Base-by-base conservation (phyloP, 2,888 invertebrate genomes). In the Noctuana brunneofusca region DNA sequence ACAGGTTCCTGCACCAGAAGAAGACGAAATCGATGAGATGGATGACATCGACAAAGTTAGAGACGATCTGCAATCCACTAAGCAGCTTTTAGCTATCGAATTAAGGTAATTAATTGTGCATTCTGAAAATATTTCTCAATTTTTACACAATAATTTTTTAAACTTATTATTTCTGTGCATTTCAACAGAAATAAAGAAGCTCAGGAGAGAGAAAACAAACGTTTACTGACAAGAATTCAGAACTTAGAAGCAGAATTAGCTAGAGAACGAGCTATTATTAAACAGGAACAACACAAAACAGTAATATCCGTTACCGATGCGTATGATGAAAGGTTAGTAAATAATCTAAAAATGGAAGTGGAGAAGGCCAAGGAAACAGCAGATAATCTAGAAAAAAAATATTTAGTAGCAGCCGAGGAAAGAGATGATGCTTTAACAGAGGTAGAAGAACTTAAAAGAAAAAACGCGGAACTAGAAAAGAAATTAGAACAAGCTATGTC, bases 31-130 rank as follows among this genome's bases (percentile, higher is more conserved):
- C 14, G 97, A 97, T 78, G 97, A 97, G 76, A 94, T 97, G 93
- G 97, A 97, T 72, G 97, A 97, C 76, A 97, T 97, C 71, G 97
- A 97, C 76, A 96, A 96, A 79, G 95, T 97, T 16, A 93, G 97
- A 71, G 97, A 97, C 78, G 97, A 97, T 81, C 93, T 97, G 41
- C 97, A 97, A 79, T 97, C 97, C 64, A 97, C 97, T 6, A 97
- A 97, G 84, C 97, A 97, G 88, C 94, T 97, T 92, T 87, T 97
- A 66, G 97, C 97, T 12, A 92, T 97, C 64, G 97, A 97, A 87
- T 88, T 97, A 71, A 93, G 94, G 92, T 90, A 78, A 69, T 56
- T 50, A 24, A 32, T 20, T 43, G 16, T 43, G 5, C 3, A 35
- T 43, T 3, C 2, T 18, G 6, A 18, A 2, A 6, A 4, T 16